Percentiles rank a stretch among this genome's conserved stretches.
These are phyloP conservation scores for Megalopta genalis DNA, from an alignment of 1,140 invertebrate species.

Conservation along the genomic window DNA sequence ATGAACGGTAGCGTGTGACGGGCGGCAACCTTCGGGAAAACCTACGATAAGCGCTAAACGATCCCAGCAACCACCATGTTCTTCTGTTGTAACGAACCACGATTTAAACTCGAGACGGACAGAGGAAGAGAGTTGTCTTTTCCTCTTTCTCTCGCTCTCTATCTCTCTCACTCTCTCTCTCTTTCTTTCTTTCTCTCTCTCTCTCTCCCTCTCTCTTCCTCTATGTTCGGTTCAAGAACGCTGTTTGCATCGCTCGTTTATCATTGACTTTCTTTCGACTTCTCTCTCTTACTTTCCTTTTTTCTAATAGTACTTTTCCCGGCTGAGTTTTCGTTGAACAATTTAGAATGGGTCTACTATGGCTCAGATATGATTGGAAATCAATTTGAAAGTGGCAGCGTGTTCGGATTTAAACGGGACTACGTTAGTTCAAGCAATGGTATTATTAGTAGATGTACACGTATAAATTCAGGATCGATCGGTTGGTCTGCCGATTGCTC, in stretches of 20 bases:
- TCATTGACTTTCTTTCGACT: constrained; percentile 52
- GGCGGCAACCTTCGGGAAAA: no score
- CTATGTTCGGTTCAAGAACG: constrained; percentile 4
- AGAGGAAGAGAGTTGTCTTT: no score
- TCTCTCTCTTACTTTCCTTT: constrained; percentile 56
- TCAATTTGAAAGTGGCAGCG: constrained; percentile 84
- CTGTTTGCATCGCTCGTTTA: neutral
- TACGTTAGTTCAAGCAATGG: constrained; percentile 65
- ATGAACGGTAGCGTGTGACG: no score
- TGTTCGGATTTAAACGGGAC: constrained; percentile 73
- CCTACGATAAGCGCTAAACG: no score
- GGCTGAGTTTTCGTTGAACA: constrained; percentile 70
- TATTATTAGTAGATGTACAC: constrained; percentile 48
- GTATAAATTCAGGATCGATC: no score
- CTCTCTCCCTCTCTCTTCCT: constrained; percentile 2
- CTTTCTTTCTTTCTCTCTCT: neutral
- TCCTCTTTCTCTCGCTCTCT: no score
- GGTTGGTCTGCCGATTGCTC: no score
- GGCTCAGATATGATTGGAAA: constrained; percentile 85
- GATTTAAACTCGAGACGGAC: no score
- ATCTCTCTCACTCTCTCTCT: no score
- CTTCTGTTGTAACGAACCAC: no score
- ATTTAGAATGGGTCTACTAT: constrained; percentile 79
- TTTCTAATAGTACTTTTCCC: constrained; percentile 71
- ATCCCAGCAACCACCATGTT: no score